Evolutionary conservation across 2,888 invertebrate genomes (phyloP), one percentile per base, ranked within the genome.

Genomic region (Cephus pulcher): DNA sequence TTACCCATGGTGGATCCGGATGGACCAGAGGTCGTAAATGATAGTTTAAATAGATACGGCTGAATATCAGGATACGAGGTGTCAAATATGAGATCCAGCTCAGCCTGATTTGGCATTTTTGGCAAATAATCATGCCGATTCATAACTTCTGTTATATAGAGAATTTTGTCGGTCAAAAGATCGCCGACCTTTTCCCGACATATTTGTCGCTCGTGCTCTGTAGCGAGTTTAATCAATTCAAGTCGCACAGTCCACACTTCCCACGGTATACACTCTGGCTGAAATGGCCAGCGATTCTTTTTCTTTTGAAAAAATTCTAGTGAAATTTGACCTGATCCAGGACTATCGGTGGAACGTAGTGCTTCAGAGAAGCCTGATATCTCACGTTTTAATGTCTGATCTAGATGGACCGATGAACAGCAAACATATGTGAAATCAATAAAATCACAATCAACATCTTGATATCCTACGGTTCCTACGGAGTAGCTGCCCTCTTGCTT

Each of bases 391-490:
- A 96, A 94, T 84, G 93, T 95, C 86, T 94, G 95, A 82, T 95
- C 95, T 73, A 97, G 93, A 76, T 93, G 93, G n/a, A 95, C 94
- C 56, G 98, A 98, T 83, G 97, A 96, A 92, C 98, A 98, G 91
- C 98, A 96, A 35, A 98, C 99, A 92, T 99, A 99, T 11, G 99
- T 99, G 91, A 99, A 96, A 92, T 99, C 99, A 88, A 99, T 96
- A 91, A 98, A 98, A 92, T 99, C 98, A 93, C 99, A 99, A 92
- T 98, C 98, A 69, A 99, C 97, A 92, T 99, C 99, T 85, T 97
- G 96, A 90, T 98, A 97, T 83, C 99, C 98, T 77, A 99, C 95
- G 1, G 98, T 97, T 76, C 99, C 98, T 86, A 99, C 97, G 34
- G 98, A 97, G 92, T 99, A 99, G 92, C 96, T 97, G 87, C 96